Conservation (phyloP, 2,113 vertebrate species). For the Carlito syrichta region DNA sequence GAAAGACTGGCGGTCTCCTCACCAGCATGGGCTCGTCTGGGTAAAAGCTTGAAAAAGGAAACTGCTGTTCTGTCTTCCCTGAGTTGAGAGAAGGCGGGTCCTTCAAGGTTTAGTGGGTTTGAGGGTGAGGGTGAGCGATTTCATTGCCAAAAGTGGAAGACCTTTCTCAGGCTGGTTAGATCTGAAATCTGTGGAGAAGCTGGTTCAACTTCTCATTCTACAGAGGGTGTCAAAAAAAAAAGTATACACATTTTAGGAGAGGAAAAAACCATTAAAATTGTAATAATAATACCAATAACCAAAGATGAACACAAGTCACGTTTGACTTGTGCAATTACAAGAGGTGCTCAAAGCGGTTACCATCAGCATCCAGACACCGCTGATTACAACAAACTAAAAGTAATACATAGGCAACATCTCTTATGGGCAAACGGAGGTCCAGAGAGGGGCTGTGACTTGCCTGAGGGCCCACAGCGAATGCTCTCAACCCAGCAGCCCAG, state of each 20-base stretch:
- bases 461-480: background rate
- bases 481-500: background rate
- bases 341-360: no score
- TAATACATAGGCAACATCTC: no score
- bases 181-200: background rate
- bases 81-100: background rate
- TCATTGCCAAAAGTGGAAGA: background rate
- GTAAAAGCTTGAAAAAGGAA: background rate
- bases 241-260: no score
- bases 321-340: no score
- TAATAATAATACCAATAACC: no score
- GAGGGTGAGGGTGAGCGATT: no score
- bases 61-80: background rate
- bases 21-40: fast-evolving
- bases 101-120: background rate
- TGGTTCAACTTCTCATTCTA: background rate
- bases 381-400: no score
- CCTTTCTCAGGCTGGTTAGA: background rate
- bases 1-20: background rate
- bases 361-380: no score
- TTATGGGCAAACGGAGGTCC: background rate
- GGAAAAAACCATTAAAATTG: no score
- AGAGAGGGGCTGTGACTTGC: background rate
- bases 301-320: no score
- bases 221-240: no score